These are phyloP conservation scores for Punctoribates punctum DNA, from an alignment of 2,888 invertebrate species.

Conservation along the genomic window DNA sequence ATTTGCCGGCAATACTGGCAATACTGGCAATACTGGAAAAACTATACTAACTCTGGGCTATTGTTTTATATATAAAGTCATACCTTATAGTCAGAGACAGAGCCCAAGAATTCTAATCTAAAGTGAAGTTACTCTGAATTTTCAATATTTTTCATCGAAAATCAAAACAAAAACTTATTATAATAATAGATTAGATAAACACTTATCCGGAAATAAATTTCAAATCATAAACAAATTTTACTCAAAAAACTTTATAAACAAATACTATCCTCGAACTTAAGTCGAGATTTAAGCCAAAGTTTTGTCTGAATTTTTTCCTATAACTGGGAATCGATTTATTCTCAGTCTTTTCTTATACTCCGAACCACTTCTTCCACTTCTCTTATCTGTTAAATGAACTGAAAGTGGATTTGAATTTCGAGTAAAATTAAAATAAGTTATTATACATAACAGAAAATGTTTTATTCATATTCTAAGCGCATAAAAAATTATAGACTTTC, in stretches of 20 bases:
- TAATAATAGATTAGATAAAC: conserved; percentile 11
- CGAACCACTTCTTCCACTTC: neutral
- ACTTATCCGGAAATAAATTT: neutral
- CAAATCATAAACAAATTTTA: no score
- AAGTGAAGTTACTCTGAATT: no score
- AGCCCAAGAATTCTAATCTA: no score
- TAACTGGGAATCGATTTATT: conserved; percentile 11
- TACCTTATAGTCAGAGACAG: neutral
- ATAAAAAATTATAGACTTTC: conserved; percentile 35
- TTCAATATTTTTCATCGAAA: no score
- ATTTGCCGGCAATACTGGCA: conserved; percentile 24
- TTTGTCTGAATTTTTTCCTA: no score
- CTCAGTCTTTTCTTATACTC: neutral
- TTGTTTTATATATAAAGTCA: conserved; percentile 28
- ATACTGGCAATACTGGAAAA: no score
- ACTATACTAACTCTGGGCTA: conserved; percentile 21
- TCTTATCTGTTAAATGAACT: conserved; percentile 28
- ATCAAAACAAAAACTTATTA: neutral
- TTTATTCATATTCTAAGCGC: conserved; percentile 28
- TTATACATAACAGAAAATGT: conserved; percentile 33
- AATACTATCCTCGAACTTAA: no score
- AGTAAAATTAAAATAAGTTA: conserved; percentile 34
- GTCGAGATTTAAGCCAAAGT: no score
- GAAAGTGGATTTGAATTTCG: conserved; percentile 2
- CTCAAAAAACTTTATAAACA: no score